phyloP scores from a whole-genome alignment of 2,888 invertebrate genomes.

The Drosophila nigricruria region DNA sequence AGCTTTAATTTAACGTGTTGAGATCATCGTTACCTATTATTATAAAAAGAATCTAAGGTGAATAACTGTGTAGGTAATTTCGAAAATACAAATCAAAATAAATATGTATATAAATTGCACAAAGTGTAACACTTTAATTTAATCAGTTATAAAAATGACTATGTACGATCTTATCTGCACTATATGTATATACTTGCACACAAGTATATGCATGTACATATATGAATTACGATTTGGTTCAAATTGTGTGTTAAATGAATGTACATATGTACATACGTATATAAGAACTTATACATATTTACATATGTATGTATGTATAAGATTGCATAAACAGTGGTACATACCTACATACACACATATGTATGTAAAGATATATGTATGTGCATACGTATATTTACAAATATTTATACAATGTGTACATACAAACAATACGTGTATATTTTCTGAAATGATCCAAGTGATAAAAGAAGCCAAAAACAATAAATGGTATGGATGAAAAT shows the following conservation, averaged over 20 bases:
- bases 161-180: not conserved
- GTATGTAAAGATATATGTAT: not conserved
- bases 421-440: too few species aligned
- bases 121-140: not conserved
- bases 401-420: too few species aligned
- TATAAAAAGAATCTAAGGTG: constrained; percentile 34
- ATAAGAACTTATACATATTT: constrained; percentile 1
- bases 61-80: constrained; percentile 25
- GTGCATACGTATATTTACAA: not conserved
- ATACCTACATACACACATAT: not conserved
- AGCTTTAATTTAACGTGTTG: constrained; percentile 62
- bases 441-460: too few species aligned
- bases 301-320: constrained; percentile 4
- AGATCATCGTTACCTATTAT: constrained; percentile 57
- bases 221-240: too few species aligned
- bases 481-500: too few species aligned
- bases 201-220: not conserved
- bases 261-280: not conserved
- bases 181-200: not conserved
- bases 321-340: too few species aligned
- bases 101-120: not conserved
- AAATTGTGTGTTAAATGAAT: not conserved
- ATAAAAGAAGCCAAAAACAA: too few species aligned
- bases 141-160: too few species aligned
- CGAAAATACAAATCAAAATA: constrained; percentile 2